Evolutionary conservation across 2,113 vertebrate species (phyloP).

Genomic region (Dolichotis patagonum): DNA sequence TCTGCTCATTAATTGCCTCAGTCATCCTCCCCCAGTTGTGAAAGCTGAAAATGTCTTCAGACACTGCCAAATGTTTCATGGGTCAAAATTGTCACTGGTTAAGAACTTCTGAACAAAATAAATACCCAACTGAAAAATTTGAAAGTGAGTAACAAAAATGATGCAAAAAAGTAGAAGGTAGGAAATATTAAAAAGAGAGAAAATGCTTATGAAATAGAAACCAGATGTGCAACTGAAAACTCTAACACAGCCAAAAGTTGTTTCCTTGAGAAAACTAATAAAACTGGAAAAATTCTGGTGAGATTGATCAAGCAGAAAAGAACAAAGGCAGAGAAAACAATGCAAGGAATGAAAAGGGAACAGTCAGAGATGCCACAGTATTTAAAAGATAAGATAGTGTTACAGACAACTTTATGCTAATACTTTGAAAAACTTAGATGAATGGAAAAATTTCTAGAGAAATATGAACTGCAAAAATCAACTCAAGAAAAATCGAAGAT

Average conservation of each 20-base stretch:
- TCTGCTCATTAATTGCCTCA: background rate
- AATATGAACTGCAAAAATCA: background rate
- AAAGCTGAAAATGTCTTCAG: background rate
- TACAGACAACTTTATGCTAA: background rate
- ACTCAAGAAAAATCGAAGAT: slow-evolving; percentile 21
- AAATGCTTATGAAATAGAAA: background rate
- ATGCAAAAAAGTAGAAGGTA: background rate
- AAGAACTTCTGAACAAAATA: background rate
- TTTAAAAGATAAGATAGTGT: background rate
- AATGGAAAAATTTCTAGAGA: slow-evolving; percentile 52
- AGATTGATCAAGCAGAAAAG: background rate
- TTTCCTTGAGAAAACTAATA: slow-evolving; percentile 47
- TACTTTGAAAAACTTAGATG: background rate
- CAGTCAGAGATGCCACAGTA: background rate
- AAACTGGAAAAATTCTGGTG: slow-evolving; percentile 48
- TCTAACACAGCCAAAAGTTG: background rate
- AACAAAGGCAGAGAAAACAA: background rate
- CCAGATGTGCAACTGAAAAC: background rate
- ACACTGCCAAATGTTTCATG: background rate
- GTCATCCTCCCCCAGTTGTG: background rate
- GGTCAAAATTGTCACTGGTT: background rate
- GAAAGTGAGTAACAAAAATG: background rate
- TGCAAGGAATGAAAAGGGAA: background rate
- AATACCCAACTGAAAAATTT: background rate
- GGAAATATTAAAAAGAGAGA: background rate